Percentiles rank a stretch among this genome's conserved stretches.
phyloP scores from a whole-genome alignment of 2,888 invertebrate genomes.

The Aspidiotus rigidus region DNA sequence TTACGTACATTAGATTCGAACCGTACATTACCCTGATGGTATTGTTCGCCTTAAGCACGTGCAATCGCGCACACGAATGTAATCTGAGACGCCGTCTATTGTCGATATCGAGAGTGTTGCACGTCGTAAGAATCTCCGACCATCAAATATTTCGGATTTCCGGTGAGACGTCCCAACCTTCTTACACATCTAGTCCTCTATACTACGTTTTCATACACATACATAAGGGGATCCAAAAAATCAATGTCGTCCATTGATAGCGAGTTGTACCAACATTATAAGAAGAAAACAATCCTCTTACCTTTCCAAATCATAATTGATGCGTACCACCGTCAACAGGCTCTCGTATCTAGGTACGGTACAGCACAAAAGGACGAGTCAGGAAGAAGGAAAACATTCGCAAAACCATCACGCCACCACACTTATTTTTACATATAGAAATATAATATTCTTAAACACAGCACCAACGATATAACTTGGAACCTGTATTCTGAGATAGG shows the following conservation, averaged over 20 bases:
- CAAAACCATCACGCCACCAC: slow-evolving; percentile 7
- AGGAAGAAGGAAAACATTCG: slow-evolving; percentile 15
- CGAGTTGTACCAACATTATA: background rate
- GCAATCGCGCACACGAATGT: slow-evolving; percentile 32
- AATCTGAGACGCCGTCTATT: slow-evolving; percentile 27
- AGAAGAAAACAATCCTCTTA: slow-evolving; percentile 2
- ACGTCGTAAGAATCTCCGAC: background rate
- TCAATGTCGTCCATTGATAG: no score
- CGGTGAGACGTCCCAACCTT: background rate
- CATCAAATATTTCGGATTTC: background rate
- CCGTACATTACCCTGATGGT: slow-evolving; percentile 1
- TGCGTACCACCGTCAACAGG: no score
- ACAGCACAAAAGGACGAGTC: background rate
- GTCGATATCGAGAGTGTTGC: slow-evolving; percentile 1
- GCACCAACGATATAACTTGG: no score
- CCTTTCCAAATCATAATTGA: slow-evolving; percentile 26
- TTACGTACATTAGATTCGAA: background rate
- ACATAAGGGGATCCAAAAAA: no score
- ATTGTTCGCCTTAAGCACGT: slow-evolving; percentile 31
- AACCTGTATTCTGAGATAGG: no score
- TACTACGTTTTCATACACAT: no score
- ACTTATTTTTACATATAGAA: no score
- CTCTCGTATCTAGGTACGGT: no score
- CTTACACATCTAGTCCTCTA: no score
- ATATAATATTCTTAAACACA: no score